Base-by-base conservation (phyloP, 2,797 vertebrate genomes). In the Thunnus albacares region DNA sequence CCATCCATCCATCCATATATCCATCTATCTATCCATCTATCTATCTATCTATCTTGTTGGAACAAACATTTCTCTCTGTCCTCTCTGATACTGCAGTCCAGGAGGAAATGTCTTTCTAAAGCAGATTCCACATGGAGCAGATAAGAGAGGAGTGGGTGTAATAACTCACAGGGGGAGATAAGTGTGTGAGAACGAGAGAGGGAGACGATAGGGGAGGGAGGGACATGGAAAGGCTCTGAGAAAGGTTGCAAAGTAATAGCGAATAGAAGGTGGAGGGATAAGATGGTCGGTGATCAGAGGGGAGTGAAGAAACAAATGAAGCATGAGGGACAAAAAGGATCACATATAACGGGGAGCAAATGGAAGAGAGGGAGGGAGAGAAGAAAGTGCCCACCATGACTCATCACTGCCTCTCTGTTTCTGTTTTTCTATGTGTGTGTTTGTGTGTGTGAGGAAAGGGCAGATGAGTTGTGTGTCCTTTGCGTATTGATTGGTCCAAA, bases 111-210 rank as follows among this genome's bases (percentile, higher is more conserved):
- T 75, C 70, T 75, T 13, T 79, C 71, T n/a, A n/a, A 71, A 75
- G 53, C 68, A 82, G 59, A 80, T 72, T 81, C 35, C 61, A 81
- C 68, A 70, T 80, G 59, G 38, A 81, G 51, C 69, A 81, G 81
- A 85, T 86, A 86, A 60, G 59, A 72, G 69, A 71, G 66, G 47
- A 83, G 73, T 57, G 53, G 60, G 75, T 71, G 73, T 77, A 82
- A 86, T 86, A 85, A 86, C 59, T 87, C 85, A 84, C 83, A 86
- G 68, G 55, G 71, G 62, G 66, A 84, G 79, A 85, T 80, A 79
- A 53, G 61, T 85, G 69, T 80, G 79, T 71, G 64, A 81, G 64
- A 83, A 47, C 63, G 30, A 22, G 61, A 74, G 56, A 60, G 22
- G 58, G 49, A 14, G 70, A 41, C 2, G 13, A 58, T 35, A 47